These are phyloP conservation scores for Orius laevigatus DNA, from an alignment of 1,140 invertebrate species.

Conservation along the genomic window DNA sequence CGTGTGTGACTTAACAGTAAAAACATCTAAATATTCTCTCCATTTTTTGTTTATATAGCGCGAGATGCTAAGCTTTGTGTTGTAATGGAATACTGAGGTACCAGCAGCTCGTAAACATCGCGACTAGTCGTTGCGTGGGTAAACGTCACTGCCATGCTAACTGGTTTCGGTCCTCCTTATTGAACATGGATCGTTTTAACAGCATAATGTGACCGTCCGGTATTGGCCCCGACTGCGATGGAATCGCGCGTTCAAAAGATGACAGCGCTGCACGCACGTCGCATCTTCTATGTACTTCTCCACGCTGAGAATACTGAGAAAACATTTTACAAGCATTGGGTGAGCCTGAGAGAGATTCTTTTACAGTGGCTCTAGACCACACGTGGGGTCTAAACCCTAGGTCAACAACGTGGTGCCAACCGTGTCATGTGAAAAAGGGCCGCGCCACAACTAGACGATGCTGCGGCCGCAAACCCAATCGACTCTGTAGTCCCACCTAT, in stretches of 20 bases:
- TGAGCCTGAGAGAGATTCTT: too few relatives aligned
- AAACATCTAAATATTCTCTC: neutral
- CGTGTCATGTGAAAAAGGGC: too few relatives aligned
- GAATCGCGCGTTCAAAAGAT: conserved; percentile 46
- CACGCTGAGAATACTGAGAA: conserved; percentile 22
- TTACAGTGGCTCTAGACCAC: too few relatives aligned
- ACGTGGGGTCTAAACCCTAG: too few relatives aligned
- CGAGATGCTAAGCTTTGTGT: neutral
- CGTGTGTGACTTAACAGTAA: neutral
- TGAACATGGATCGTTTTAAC: conserved; percentile 8
- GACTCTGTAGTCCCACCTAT: too few relatives aligned
- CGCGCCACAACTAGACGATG: too few relatives aligned
- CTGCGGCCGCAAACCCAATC: too few relatives aligned
- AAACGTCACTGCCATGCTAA: conserved; percentile 67
- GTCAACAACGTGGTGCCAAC: too few relatives aligned
- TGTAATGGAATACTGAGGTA: neutral
- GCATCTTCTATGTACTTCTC: conserved; percentile 32
- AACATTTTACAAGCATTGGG: too few relatives aligned
- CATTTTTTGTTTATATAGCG: neutral
- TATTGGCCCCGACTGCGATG: conserved; percentile 51
- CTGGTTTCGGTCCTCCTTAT: conserved; percentile 26
- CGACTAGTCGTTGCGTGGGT: conserved; percentile 47
- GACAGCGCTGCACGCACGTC: conserved; percentile 50
- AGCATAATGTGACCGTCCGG: conserved; percentile 48
- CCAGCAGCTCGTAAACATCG: conserved; percentile 53